phyloP scores from a whole-genome alignment of 2,113 vertebrate genomes.

The Baryphthengus martii region DNA sequence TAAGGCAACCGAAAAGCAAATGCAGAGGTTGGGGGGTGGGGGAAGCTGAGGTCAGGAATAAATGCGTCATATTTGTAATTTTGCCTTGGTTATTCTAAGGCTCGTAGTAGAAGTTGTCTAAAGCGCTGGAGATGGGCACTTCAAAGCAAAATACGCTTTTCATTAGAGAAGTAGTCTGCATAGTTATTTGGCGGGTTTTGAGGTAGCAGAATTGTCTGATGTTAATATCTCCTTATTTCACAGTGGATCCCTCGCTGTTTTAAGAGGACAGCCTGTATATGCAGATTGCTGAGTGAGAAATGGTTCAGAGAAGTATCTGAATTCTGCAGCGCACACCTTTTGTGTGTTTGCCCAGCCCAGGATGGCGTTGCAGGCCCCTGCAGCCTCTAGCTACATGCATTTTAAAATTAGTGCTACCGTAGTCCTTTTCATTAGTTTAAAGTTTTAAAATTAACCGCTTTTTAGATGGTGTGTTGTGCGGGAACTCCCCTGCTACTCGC shows the following conservation, averaged over 20 bases:
- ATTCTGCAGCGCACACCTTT: background rate
- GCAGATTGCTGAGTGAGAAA: background rate
- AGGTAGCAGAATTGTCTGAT: background rate
- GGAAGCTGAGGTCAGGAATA: background rate
- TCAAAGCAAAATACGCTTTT: background rate
- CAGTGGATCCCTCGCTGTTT: background rate
- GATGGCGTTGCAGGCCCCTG: background rate
- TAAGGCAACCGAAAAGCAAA: background rate
- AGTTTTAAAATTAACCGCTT: background rate
- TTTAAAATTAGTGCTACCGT: rapidly evolving
- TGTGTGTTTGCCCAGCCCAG: background rate
- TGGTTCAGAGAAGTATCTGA: background rate
- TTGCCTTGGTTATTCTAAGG: background rate
- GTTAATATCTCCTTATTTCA: background rate
- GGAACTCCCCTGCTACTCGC: rapidly evolving
- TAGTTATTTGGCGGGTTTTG: background rate
- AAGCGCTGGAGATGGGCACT: background rate
- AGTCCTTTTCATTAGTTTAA: background rate
- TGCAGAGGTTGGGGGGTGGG: background rate
- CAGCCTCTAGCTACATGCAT: rapidly evolving
- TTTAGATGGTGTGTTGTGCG: background rate
- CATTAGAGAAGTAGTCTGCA: background rate
- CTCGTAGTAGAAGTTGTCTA: background rate
- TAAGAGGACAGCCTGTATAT: background rate
- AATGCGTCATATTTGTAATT: background rate